Percentiles rank a stretch among this genome's conserved stretches.
These are phyloP conservation scores for Otus sunia DNA, from an alignment of 2,113 vertebrate species.

Conservation along the genomic window DNA sequence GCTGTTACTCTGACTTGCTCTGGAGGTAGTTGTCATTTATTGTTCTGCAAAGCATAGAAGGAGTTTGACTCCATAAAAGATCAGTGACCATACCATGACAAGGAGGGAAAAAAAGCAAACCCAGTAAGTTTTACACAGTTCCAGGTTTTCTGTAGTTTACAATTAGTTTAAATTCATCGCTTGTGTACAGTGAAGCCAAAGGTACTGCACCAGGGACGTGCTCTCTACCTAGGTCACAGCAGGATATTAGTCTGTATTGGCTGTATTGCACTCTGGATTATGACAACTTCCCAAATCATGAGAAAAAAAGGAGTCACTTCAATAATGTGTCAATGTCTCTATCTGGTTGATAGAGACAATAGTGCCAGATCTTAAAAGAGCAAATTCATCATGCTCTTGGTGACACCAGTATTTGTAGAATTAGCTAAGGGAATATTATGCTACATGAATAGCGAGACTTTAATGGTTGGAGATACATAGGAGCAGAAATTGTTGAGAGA, in stretches of 20 bases:
- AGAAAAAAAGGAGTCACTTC: not conserved
- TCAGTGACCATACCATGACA: not conserved
- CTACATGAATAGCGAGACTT: not conserved
- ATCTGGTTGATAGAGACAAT: not conserved
- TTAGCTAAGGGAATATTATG: not conserved
- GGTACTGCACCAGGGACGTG: not conserved
- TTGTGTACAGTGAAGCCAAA: fast-evolving
- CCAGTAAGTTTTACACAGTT: not conserved
- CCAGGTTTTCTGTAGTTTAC: not conserved
- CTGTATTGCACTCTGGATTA: not conserved
- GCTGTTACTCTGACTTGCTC: not conserved
- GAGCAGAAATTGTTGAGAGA: not conserved
- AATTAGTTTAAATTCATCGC: not conserved
- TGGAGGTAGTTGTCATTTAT: not conserved
- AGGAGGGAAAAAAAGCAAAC: not conserved
- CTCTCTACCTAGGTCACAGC: not conserved
- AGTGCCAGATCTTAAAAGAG: not conserved
- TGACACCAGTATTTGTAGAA: not conserved
- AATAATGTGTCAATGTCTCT: not conserved
- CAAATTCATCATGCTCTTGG: not conserved
- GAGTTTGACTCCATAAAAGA: not conserved
- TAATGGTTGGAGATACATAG: not conserved
- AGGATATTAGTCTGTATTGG: not conserved
- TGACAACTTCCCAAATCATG: not conserved
- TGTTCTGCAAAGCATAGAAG: not conserved